Conservation (phyloP, 2,113 vertebrate genomes). For the Oryzias curvinotus region DNA sequence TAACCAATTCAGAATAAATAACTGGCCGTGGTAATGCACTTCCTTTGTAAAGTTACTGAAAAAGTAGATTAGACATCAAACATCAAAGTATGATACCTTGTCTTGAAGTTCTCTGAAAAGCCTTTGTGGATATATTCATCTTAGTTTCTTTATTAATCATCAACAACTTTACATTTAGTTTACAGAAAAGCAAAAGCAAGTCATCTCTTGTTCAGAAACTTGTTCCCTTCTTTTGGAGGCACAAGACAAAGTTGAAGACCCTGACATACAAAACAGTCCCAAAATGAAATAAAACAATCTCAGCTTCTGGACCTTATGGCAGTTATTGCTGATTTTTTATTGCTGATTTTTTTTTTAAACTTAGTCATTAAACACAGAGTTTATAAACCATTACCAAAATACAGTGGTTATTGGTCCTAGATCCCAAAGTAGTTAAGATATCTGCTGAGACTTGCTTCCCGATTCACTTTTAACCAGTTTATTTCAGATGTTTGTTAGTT, state of each 20-base stretch:
- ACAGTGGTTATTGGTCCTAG: no score
- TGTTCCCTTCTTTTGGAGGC: conserved; percentile 63
- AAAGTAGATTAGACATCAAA: conserved; percentile 60
- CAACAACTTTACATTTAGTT: conserved; percentile 55
- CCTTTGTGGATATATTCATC: conserved; percentile 45
- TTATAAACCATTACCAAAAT: no score
- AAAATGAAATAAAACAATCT: conserved; percentile 13
- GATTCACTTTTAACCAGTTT: no score
- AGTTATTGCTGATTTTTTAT: conserved; percentile 1
- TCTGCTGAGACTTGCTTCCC: no score
- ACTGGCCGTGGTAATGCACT: conserved; percentile 72
- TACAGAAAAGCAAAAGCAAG: conserved; percentile 54
- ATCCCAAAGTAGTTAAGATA: no score
- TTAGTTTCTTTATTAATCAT: conserved; percentile 65
- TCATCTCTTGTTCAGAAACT: conserved; percentile 36
- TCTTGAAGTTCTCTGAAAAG: conserved; percentile 48
- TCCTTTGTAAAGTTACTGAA: conserved; percentile 71
- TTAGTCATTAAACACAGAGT: no score
- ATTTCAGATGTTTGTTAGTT: no score
- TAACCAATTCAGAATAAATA: conserved; percentile 82
- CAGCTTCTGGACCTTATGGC: conserved; percentile 29
- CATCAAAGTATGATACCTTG: conserved; percentile 46
- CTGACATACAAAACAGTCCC: conserved; percentile 19
- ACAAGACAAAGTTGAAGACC: conserved; percentile 19
- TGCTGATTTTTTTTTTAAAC: no score